Percentiles rank a stretch among this genome's conserved stretches.
These are phyloP conservation scores for Tychaedon coryphoeus DNA, from an alignment of 2,113 vertebrate species.

Conservation along the genomic window DNA sequence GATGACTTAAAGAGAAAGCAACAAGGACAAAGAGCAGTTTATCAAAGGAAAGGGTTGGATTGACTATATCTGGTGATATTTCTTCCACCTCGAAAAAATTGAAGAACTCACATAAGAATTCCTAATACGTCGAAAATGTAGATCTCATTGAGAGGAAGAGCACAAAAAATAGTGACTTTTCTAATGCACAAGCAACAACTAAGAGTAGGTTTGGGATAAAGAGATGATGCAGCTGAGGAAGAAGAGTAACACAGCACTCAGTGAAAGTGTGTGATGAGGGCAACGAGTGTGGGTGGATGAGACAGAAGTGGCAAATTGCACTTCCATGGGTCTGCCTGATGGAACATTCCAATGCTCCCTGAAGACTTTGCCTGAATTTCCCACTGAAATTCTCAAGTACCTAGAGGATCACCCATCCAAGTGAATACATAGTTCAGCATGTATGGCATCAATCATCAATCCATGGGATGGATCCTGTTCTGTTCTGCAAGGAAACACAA, in stretches of 20 bases:
- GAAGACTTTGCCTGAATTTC: not conserved
- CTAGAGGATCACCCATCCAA: not conserved
- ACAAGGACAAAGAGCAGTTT: not conserved
- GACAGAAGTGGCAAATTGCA: not conserved
- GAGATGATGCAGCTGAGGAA: not conserved
- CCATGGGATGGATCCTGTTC: not conserved
- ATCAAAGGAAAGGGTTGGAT: not conserved
- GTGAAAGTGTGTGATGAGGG: not conserved
- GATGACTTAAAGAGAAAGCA: not conserved
- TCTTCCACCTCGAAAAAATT: not conserved
- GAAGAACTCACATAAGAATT: not conserved
- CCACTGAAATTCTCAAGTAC: not conserved
- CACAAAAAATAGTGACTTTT: not conserved
- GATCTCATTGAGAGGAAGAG: not conserved
- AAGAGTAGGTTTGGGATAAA: not conserved
- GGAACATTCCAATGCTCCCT: not conserved
- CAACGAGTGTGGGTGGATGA: too few relatives aligned
- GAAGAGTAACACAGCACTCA: not conserved
- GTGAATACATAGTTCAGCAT: not conserved
- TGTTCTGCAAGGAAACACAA: not conserved
- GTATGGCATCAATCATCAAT: too few relatives aligned
- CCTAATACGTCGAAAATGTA: rapidly evolving
- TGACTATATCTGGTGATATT: not conserved
- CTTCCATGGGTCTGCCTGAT: not conserved
- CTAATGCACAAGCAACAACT: not conserved